Evolutionary conservation across 2,888 invertebrate genomes (phyloP), one percentile per base, ranked within the genome.

Genomic region (Clitarchus hookeri): DNA sequence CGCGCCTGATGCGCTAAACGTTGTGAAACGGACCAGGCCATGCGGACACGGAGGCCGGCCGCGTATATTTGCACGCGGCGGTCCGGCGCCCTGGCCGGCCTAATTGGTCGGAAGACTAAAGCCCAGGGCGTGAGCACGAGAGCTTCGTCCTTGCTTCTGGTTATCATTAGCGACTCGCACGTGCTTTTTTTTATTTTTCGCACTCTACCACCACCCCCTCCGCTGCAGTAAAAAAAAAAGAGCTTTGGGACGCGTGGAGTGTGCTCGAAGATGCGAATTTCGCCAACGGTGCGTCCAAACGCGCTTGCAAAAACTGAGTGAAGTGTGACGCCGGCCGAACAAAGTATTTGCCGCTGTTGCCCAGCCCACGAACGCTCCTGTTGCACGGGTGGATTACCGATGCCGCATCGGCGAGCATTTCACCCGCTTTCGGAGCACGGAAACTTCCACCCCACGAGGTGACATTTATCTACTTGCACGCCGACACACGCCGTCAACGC

Each of bases 91-190:
- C 12, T 19, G n/a, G 23, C 65, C 65, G 23, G 65, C 19, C 65
- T 65, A 65, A 65, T 65, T 65, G 65, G 65, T 65, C 65, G 65
- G 65, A 65, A 65, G 65, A 65, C 65, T 65, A 65, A 65, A 65
- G 65, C 65, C 65, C 65, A 2, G 65, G 65, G n/a, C 65, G 19
- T 19, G 65, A 11, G 23, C 19, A 23, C 65, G 65, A 65, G 16
- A 65, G 16, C 48, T n/a, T 19, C 65, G 6, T 23, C n/a, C 65
- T 8, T 23, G 11, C 19, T 23, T 65, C 65, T 65, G 65, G n/a
- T 65, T 65, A 65, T 65, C 65, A 23, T 65, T 65, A 65, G 65
- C 65, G 8, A 19, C 65, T 65, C n/a, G 8, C 23, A 65, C 11
- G 16, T 65, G 8, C 6, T 8, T 16, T 65, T n/a, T 65, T 8